Base-by-base conservation (phyloP, 1,140 invertebrate species). In the Drosophila rhopaloa region DNA sequence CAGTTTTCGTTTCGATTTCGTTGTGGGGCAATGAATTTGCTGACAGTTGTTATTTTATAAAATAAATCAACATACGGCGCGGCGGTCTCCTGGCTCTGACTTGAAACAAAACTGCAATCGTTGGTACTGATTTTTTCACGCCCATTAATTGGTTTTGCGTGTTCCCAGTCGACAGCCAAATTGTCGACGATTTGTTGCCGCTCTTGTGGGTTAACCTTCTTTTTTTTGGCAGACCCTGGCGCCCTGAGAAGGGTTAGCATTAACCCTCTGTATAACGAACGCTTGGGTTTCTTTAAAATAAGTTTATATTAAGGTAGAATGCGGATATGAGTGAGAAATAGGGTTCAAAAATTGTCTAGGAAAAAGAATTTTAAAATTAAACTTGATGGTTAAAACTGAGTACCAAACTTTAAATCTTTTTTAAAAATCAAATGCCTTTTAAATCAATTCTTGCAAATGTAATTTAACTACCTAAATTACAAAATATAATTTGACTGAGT, bases 131-230 rank as follows among this genome's bases (percentile, higher is more conserved):
- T 73, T 89, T 89, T 81, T 89, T 89, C 84, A 89, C 84, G 84
- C 84, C 84, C 84, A 84, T 89, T 89, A 89, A 89, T 89, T 89
- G 84, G 81, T 84, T 89, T 89, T 89, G 84, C 84, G 84, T 89
- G 84, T 89, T 84, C 73, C 63, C 62, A 68, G 67, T 48, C 63
- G 83, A 89, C 84, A 88, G 84, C 67, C 83, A 86, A 86, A 86
- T 89, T 89, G 83, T 79, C 84, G 84, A 89, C 83, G 79, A 86
- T 89, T 89, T 86, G 84, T 86, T 68, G 82, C 68, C 53, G 27
- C 48, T 56, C 51, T 50, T 47, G 43, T 19, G 61, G 63, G 16
- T 68, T 68, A 68, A 68, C 40, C 38, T 67, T 57, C 38, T 67
- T 51, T 66, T 61, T 71, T 74, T 76, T 47, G 43, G 60, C 51